phyloP scores from a whole-genome alignment of 2,888 invertebrate species.

The Meiosimyza decipiens region DNA sequence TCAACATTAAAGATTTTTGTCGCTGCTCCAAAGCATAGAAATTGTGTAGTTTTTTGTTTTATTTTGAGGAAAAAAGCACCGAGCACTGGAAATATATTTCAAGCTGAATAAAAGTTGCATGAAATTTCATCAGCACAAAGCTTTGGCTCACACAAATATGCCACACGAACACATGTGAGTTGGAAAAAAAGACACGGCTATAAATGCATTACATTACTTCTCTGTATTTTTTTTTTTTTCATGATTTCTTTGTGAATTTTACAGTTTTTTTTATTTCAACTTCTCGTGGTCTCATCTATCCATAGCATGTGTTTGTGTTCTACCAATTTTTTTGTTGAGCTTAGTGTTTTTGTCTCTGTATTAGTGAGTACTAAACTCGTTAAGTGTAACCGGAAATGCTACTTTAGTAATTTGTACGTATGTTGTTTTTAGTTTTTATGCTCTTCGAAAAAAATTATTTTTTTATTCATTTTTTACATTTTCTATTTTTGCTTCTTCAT shows the following conservation, averaged over 20 bases:
- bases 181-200: conserved; percentile 23
- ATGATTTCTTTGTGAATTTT: not conserved
- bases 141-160: too few relatives aligned
- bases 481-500: conserved; percentile 42
- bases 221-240: conserved; percentile 12
- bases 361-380: conserved; percentile 40
- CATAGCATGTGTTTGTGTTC: conserved; percentile 24
- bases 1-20: too few relatives aligned
- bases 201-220: conserved; percentile 29
- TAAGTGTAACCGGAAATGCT: conserved; percentile 57
- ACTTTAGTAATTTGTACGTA: conserved; percentile 56
- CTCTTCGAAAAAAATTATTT: conserved; percentile 11
- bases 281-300: conserved; percentile 17
- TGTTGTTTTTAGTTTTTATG: conserved; percentile 28
- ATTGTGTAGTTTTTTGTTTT: too few relatives aligned
- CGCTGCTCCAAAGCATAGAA: too few relatives aligned
- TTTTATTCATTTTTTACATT: conserved; percentile 30
- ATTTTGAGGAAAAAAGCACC: too few relatives aligned
- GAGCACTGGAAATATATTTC: conserved; percentile 53
- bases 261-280: conserved; percentile 23
- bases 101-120: conserved; percentile 64
- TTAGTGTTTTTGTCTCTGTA: conserved; percentile 34
- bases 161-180: too few relatives aligned
- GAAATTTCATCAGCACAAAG: conserved; percentile 51
- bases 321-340: conserved; percentile 39